A percentile compares a stretch with the other conserved stretches of the same genome.
Conservation (phyloP, 2,797 vertebrate genomes). For the Acrossocheilus wenchowensis region DNA sequence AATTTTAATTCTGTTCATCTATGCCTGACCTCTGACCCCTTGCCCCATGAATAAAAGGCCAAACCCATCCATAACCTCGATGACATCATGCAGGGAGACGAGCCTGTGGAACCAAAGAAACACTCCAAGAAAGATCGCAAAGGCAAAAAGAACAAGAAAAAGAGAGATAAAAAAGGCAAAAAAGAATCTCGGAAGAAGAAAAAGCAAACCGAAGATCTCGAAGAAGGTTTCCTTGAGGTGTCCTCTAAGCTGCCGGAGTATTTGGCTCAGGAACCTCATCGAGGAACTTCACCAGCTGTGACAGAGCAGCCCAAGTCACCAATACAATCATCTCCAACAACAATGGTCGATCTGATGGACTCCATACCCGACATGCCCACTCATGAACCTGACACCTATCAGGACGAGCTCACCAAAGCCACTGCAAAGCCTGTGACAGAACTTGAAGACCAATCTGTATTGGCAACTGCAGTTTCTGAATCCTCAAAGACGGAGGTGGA, state of each 20-base stretch:
- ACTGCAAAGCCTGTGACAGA: slow-evolving; percentile 56
- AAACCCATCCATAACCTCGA: slow-evolving; percentile 57
- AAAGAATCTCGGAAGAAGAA: slow-evolving; percentile 70
- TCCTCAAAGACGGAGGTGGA: slow-evolving; percentile 69
- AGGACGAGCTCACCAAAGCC: slow-evolving; percentile 60
- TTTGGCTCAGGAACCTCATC: slow-evolving; percentile 64
- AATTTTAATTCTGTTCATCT: slow-evolving; percentile 57
- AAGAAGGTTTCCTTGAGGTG: slow-evolving; percentile 70
- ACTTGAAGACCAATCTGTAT: slow-evolving; percentile 58
- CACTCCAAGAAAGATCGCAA: slow-evolving; percentile 71
- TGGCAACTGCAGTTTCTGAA: slow-evolving; percentile 63
- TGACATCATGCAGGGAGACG: slow-evolving; percentile 65
- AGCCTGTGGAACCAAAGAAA: slow-evolving; percentile 64
- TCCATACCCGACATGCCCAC: slow-evolving; percentile 69
- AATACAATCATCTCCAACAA: slow-evolving; percentile 41
- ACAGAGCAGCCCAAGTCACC: slow-evolving; percentile 38
- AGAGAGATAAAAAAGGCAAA: slow-evolving; percentile 75
- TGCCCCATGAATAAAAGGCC: slow-evolving; percentile 65
- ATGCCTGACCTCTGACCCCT: slow-evolving; percentile 47
- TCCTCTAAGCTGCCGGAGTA: slow-evolving; percentile 68
- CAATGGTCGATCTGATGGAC: slow-evolving; percentile 52
- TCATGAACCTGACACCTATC: slow-evolving; percentile 66
- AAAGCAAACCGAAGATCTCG: slow-evolving; percentile 67
- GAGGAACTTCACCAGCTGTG: slow-evolving; percentile 55
- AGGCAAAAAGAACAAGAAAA: slow-evolving; percentile 80